Evolutionary conservation across 2,888 invertebrate genomes (phyloP).

Genomic region (Aricia artaxerxes): DNA sequence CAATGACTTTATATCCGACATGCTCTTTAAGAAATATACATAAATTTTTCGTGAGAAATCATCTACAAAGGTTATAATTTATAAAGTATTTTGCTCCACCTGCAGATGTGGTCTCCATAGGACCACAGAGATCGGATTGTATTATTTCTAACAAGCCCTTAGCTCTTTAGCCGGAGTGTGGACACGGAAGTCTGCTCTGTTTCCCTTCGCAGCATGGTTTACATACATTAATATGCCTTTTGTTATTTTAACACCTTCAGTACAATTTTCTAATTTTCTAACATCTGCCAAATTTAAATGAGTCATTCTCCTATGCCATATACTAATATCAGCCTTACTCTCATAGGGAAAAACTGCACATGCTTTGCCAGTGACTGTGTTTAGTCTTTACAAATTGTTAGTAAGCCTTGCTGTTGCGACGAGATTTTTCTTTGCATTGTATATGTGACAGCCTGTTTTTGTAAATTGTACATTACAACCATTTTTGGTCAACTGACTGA

Average conservation of each 20-base stretch:
- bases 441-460: too few species aligned
- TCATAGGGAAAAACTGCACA: conserved; percentile 27
- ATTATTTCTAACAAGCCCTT: too few species aligned
- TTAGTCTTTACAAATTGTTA: too few species aligned
- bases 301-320: conserved; percentile 39
- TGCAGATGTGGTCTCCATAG: conserved; percentile 49
- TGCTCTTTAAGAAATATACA: conserved; percentile 52
- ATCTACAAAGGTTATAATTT: conserved; percentile 51
- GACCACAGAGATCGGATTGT: too few species aligned
- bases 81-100: conserved; percentile 50
- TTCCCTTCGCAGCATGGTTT: too few species aligned
- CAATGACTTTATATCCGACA: conserved; percentile 46
- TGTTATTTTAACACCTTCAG: conserved; percentile 29
- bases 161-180: too few species aligned
- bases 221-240: too few species aligned
- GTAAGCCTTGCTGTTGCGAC: too few species aligned
- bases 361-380: conserved; percentile 22
- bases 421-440: too few species aligned
- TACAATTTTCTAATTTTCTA: conserved; percentile 46
- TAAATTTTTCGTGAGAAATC: conserved; percentile 44
- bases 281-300: conserved; percentile 42
- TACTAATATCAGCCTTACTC: conserved; percentile 29
- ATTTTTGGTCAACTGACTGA: too few species aligned
- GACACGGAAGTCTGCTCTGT: too few species aligned
- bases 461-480: too few species aligned